Percentiles rank a stretch among this genome's conserved stretches.
Evolutionary conservation across 92 coral and sea anemone species (phyloP).

Genomic region (Nematostella vectensis): DNA sequence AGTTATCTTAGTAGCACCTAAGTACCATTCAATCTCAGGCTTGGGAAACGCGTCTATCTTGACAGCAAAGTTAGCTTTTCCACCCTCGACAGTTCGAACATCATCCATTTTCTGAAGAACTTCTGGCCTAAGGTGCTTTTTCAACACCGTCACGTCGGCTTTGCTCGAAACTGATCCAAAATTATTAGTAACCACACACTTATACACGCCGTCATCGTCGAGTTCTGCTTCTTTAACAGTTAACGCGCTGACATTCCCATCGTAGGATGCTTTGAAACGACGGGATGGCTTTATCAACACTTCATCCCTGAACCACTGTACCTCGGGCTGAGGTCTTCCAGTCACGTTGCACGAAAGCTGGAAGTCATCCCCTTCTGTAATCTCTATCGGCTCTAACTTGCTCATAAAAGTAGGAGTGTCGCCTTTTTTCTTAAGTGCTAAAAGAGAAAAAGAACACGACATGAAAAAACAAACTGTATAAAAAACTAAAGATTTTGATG

Average conservation of each 20-base stretch:
- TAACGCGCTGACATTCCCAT: slow-evolving; percentile 37
- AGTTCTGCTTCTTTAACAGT: slow-evolving; percentile 49
- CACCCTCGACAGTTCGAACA: slow-evolving; percentile 63
- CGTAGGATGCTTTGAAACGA: slow-evolving; percentile 41
- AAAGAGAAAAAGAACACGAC: neutral
- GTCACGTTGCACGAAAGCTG: slow-evolving; percentile 48
- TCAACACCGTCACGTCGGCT: slow-evolving; percentile 41
- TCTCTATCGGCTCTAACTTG: slow-evolving; percentile 51
- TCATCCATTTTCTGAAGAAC: slow-evolving; percentile 69
- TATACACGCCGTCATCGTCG: slow-evolving; percentile 78
- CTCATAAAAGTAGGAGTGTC: slow-evolving; percentile 53
- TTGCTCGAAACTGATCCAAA: slow-evolving; percentile 56
- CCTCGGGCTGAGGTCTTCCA: slow-evolving; percentile 41
- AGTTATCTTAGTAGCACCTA: slow-evolving; percentile 40
- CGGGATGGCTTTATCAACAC: slow-evolving; percentile 44
- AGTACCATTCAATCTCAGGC: slow-evolving; percentile 80
- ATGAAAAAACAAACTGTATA: neutral
- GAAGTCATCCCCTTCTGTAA: slow-evolving; percentile 63
- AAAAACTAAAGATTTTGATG: too few species aligned
- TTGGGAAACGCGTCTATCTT: slow-evolving; percentile 71
- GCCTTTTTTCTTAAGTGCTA: slow-evolving; percentile 42
- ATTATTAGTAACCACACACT: slow-evolving; percentile 55
- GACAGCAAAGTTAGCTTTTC: slow-evolving; percentile 56
- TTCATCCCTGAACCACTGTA: slow-evolving; percentile 68
- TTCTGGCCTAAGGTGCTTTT: slow-evolving; percentile 53